Conservation (phyloP, 2,888 invertebrate genomes). For the Schizotus pectinicornis region DNA sequence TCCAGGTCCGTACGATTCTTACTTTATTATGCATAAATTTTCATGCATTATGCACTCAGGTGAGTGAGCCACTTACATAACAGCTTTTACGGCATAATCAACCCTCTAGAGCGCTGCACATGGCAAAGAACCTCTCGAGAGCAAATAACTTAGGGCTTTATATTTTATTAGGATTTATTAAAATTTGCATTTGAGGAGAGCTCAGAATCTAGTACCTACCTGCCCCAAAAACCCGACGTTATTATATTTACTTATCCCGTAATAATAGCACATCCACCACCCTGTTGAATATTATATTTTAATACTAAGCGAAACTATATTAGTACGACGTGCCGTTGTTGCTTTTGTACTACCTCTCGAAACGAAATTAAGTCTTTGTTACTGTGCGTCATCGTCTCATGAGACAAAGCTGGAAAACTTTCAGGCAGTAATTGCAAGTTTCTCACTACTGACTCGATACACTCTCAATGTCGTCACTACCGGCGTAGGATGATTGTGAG, state of each 20-base stretch:
- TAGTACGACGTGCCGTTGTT: slow-evolving; percentile 11
- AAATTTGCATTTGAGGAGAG: slow-evolving; percentile 7
- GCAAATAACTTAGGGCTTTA: slow-evolving; percentile 1
- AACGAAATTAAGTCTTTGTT: slow-evolving; percentile 28
- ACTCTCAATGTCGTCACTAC: too few species aligned
- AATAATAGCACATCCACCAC: slow-evolving; percentile 11
- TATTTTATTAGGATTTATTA: slow-evolving; percentile 19
- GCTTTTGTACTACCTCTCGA: slow-evolving; percentile 12
- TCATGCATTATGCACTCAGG: slow-evolving; percentile 29
- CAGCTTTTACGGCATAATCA: slow-evolving; percentile 11
- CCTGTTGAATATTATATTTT: slow-evolving; percentile 18
- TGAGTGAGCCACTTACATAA: slow-evolving; percentile 12
- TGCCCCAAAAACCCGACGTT: slow-evolving; percentile 5
- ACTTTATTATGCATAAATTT: slow-evolving; percentile 32
- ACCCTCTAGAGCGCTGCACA: slow-evolving; percentile 1
- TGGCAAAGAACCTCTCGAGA: not conserved
- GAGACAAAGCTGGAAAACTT: slow-evolving; percentile 6
- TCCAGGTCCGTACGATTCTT: slow-evolving; percentile 17
- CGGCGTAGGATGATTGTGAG: not conserved
- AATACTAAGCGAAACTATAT: slow-evolving; percentile 11
- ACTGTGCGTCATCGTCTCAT: slow-evolving; percentile 26
- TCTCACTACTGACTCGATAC: slow-evolving; percentile 1
- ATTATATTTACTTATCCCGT: slow-evolving; percentile 12
- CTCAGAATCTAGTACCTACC: not conserved
- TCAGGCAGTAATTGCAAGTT: slow-evolving; percentile 9